These are phyloP conservation scores for Clupea harengus DNA, from an alignment of 2,113 vertebrate genomes.

Conservation along the genomic window DNA sequence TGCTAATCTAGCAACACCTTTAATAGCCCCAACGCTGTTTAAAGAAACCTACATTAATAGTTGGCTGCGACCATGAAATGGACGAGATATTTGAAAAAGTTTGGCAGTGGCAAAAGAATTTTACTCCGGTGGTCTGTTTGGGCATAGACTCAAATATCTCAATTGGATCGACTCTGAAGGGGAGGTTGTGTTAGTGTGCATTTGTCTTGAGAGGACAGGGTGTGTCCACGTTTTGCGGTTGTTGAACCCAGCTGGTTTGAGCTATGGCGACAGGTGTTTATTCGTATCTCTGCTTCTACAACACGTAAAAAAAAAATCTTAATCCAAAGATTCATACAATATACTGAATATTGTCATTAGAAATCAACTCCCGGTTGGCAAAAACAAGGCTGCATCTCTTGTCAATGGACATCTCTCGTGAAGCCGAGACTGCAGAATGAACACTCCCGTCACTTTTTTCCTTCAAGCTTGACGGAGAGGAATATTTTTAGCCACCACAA, in stretches of 20 bases:
- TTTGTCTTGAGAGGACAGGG: constrained; percentile 50
- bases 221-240: constrained; percentile 43
- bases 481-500: constrained; percentile 12
- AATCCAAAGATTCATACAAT: neutral
- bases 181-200: constrained; percentile 29
- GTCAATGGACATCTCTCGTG: neutral
- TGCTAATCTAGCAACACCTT: neutral
- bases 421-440: neutral
- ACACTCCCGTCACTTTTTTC: constrained; percentile 19
- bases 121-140: constrained; percentile 31
- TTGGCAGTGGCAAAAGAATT: neutral
- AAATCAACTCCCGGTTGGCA: neutral
- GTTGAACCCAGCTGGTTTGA: neutral
- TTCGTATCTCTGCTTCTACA: neutral
- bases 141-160: constrained; percentile 57
- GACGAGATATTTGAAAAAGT: constrained; percentile 15
- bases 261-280: constrained; percentile 6
- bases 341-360: neutral
- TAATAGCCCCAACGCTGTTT: neutral
- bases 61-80: constrained; percentile 6
- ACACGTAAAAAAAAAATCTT: neutral
- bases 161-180: constrained; percentile 32
- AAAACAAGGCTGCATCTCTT: neutral
- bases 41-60: neutral
- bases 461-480: neutral